Evolutionary conservation across 2,888 invertebrate genomes (phyloP), one percentile per base, ranked within the genome.

Genomic region (Dyspetes luteomarginatus): DNA sequence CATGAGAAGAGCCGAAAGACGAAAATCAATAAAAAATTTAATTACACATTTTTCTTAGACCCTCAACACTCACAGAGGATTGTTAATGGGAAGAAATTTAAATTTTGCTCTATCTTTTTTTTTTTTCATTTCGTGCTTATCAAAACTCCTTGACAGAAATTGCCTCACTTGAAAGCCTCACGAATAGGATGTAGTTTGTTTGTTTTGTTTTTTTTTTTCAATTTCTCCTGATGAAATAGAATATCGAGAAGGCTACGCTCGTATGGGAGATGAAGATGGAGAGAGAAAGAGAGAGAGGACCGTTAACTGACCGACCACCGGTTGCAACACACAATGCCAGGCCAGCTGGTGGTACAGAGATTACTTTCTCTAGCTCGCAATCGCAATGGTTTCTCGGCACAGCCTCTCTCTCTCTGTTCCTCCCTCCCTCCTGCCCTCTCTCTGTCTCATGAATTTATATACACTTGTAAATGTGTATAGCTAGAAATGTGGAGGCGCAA

Each of bases 261-360:
- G 17, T 56, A 17, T 68, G 28, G 36, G 26, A 4, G 17, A 26
- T 36, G 60, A 41, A 24, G 26, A 77, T 15, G 41, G 36, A 62
- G 36, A 45, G 52, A 60, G 60, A 22, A 4, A 50, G 45, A 48
- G 28, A 55, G 43, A 24, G 28, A 30, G 62, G 64, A 80, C 82
- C 83, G 84, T 86, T 86, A 81, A 84, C 81, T 84, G 83, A 85
- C 80, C 83, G 71, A 74, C 68, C 77, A 82, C 56, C 50, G 65
- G 79, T 86, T 87, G 86, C 87, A 82, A 87, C 87, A 87, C 84
- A 86, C 86, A 87, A 87, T 86, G 78, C 84, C 83, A 68, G 72
- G 41, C 71, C 81, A 74, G 81, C 69, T 64, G 77, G 76, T 78
- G 77, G 74, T 78, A 84, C 79, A 82, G 69, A 84, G 83, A 86